Evolutionary conservation across 1,140 invertebrate genomes (phyloP), one percentile per base, ranked within the genome.

Genomic region (Cyphomyrmex costatus): DNA sequence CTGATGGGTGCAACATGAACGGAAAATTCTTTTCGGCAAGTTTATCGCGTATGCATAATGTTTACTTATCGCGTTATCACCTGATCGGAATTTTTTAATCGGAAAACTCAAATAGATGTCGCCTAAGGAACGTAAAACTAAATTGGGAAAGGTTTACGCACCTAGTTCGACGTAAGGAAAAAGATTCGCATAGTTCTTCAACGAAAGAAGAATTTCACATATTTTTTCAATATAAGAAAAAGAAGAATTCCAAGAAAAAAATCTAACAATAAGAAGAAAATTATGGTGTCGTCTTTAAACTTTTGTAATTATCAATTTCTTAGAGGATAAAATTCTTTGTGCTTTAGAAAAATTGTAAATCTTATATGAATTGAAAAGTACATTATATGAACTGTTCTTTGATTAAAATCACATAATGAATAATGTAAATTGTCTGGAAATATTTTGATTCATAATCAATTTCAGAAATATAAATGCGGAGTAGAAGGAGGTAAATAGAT

Each of bases 41-140:
- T 71, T 80, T 80, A 82, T 82, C 51, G 46, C 21, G 42, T 42
- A 46, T 33, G 78, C 51, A 58, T 36, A 27, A 42, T 71, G 14
- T 71, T 71, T 82, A 73, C 66, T 71, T 58, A 56, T 82, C 77
- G n/a, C 33, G 49, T 70, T 70, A 58, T 80, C 78, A 51, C 5
- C 2, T 24, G 16, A 27, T 71, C 49, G 33, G 16, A 53, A 80
- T 82, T 58, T 36, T 68, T 70, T 42, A 27, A 71, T 82, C 49
- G 78, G 78, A 7, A 82, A 82, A 82, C 12, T 58, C 12, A 33
- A 58, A 27, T 14, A 19, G n/a, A 12, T 58, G 12, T 19, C 19
- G 27, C 21, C 21, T 10, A 33, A 79, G 24, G 6, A 33, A 1
- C 8, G 2, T 42, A 12, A 42, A 61, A 77, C 16, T 76, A 58